Evolutionary conservation across 2,797 vertebrate species (phyloP), one percentile per base, ranked within the genome.

Genomic region (Macroramphosus scolopax): DNA sequence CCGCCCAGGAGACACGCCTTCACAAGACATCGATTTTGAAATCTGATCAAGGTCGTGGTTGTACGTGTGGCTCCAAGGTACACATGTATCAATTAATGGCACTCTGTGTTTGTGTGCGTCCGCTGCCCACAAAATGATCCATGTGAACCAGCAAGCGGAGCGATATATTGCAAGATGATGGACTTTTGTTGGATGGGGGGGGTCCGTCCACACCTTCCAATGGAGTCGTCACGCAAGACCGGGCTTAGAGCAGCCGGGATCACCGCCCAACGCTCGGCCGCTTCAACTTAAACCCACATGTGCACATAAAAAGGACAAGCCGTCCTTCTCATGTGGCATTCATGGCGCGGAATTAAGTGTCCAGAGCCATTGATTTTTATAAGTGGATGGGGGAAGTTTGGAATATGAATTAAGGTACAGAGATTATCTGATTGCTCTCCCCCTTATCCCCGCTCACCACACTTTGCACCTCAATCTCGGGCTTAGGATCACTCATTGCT

Each of bases 211-310:
- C 59, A 33, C 17, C 29, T 24, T 33, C 40, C 68, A 77, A 77
- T 72, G 51, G 55, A 63, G 43, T 75, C 71, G 79, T 78, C 69
- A 81, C 25, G 30, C 57, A 55, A 62, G 56, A 51, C 52, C 67
- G 62, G 18, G 28, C 30, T 50, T 2, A 4, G 41, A 47, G 63
- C 66, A 33, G 45, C 5, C 34, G 40, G 22, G 39, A 51, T 55
- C 39, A 53, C 45, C 48, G 2, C 9, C 43, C 25, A 6, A 11
- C 12, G 39, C 42, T 51, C 38, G 6, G 52, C 25, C 18, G 48
- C 43, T 53, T 72, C 34, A 38, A 1, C 57, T 52, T 44, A 46
- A 66, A 54, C 51, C 63, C 63, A 55, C 59, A 46, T 34, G 35
- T 30, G 29, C 15, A 30, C 31, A 17, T 55, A 41, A 38, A 46